Evolutionary conservation across 2,888 invertebrate species (phyloP).

Genomic region (Pristionchus exspectatus): DNA sequence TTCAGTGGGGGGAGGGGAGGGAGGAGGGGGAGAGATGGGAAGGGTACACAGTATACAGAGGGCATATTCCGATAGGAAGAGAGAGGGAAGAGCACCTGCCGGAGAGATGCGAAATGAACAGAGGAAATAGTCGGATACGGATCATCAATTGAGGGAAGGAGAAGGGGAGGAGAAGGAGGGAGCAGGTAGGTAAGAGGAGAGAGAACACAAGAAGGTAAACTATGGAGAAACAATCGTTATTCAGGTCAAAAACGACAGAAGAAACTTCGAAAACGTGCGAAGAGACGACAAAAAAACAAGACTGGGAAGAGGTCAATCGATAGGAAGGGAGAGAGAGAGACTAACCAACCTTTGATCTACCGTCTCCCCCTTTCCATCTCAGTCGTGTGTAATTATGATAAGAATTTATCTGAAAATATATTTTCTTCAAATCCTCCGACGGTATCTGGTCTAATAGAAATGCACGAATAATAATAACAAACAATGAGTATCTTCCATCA

Average conservation of each 20-base stretch:
- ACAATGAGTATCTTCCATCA: too few relatives aligned
- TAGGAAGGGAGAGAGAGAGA: neutral
- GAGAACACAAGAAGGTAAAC: neutral
- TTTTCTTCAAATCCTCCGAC: too few relatives aligned
- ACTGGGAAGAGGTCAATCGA: slow-evolving; percentile 31
- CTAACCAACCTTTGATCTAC: neutral
- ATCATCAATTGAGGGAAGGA: slow-evolving; percentile 27
- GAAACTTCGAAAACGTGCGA: neutral
- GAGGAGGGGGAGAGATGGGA: slow-evolving; percentile 16
- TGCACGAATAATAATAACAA: too few relatives aligned
- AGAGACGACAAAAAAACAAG: neutral
- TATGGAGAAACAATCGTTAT: slow-evolving; percentile 10
- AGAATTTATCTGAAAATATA: neutral
- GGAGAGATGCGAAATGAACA: slow-evolving; percentile 26
- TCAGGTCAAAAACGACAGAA: slow-evolving; percentile 14
- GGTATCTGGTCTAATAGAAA: too few relatives aligned
- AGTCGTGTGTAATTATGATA: neutral
- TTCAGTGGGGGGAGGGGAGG: neutral
- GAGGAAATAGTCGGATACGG: slow-evolving; percentile 36
- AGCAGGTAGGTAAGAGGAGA: neutral
- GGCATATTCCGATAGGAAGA: slow-evolving; percentile 17
- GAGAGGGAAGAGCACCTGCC: slow-evolving; percentile 16
- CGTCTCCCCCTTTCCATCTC: neutral
- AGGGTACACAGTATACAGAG: slow-evolving; percentile 45
- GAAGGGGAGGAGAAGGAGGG: neutral